Evolutionary conservation across 2,113 vertebrate species (phyloP), one percentile per base, ranked within the genome.

Genomic region (Chascanopsetta lugubris): DNA sequence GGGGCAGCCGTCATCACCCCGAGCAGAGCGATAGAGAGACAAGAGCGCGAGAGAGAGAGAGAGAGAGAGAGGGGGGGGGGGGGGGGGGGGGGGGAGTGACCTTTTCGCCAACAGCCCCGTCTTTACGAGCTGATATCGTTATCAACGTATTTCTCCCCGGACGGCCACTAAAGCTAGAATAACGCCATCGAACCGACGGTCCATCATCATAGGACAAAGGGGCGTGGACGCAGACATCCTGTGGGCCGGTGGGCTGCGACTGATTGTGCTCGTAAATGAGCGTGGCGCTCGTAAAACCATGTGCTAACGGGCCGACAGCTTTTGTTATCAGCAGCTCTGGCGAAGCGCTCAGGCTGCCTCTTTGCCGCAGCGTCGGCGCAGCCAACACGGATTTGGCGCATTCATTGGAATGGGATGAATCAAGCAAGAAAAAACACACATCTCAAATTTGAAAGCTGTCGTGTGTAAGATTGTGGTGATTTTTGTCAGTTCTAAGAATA

Each of bases 221-320:
- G 85, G 80, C 84, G 84, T 65, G 85, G 85, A 90, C 85, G 34
- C 84, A 71, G 81, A 82, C 87, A 82, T 90, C 84, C 89, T 88
- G 57, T 75, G 83, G 89, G 88, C 85, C 87, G 77, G 77, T 81
- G 84, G 84, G 84, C 86, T 87, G 85, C 85, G 85, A 80, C 88
- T 90, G 87, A 90, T 91, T 90, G 84, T 83, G 61, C 84, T 88
- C 89, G 77, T 88, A 90, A 90, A 90, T 90, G 89, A 91, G 87
- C 84, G 58, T 47, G 68, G 84, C 85, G 73, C 85, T 85, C 88
- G 78, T 91, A 89, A 89, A 90, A 89, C 86, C 84, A 88, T 90
- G 85, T 84, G 88, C 84, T 89, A 91, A 89, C 81, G 69, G 84
- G 87, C 85, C 70, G 84, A 89, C 82, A 75, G 84, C 85, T 86